Evolutionary conservation across 2,888 invertebrate species (phyloP), one percentile per base, ranked within the genome.

Genomic region (Palloptera scutellata): DNA sequence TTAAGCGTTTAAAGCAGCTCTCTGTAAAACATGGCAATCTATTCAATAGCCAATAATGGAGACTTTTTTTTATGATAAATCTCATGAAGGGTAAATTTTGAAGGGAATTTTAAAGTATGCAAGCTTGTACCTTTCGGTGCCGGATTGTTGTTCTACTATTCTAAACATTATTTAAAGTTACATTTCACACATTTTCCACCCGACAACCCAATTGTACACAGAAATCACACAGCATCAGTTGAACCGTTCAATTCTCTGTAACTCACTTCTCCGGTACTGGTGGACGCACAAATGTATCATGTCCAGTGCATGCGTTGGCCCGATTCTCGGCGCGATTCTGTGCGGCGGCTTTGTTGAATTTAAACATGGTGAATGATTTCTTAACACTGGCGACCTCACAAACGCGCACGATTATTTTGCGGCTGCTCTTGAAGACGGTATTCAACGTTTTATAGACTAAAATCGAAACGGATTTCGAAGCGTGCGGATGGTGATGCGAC

Each of bases 281-380:
- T 67, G 91, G 90, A 79, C 91, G 91, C 77, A 91, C 93, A 81
- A 93, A 94, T 75, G 92, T 87, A 78, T 94, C 94, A 77, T 94
- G 94, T 0, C 93, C 94, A 9, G 92, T 94, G 1, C 91, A 90
- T 84, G 92, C 89, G 72, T 88, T 90, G 77, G 91, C 90, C 77
- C 93, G 92, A 58, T 76, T 76, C 52, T 81, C 79, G 55, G 83
- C 77, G 42, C 83, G 77, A 58, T 81, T 78, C 75, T 81, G 82
- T 66, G 80, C 78, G 20, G 81, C 81, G 66, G 81, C 78, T 65
- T 83, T 83, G 76, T 82, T 83, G 70, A 93, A 85, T 77, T 92
- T 93, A 81, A 93, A 93, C 92, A 93, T 93, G 74, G 86, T 87
- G 75, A 85, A 82, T 58, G 84, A 78, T 69, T 84, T 85, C 73